Evolutionary conservation across 2,888 invertebrate species (phyloP).

Genomic region (Shargacucullia verbasci): DNA sequence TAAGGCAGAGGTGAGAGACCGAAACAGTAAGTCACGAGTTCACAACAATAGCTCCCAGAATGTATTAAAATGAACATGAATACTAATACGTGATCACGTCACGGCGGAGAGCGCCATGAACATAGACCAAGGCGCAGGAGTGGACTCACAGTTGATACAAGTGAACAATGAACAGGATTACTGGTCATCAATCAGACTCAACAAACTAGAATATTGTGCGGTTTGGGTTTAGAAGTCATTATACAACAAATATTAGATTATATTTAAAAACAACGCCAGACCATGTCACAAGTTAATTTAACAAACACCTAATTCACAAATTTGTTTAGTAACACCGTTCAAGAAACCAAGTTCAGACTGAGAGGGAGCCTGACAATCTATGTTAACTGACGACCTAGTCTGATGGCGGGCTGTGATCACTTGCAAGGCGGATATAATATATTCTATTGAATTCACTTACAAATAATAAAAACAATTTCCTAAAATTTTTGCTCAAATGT

Average conservation of each 20-base stretch:
- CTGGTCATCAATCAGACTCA: conserved; percentile 4
- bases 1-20: neutral
- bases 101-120: no score
- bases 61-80: neutral
- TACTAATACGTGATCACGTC: neutral
- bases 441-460: neutral
- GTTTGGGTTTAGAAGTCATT: conserved; percentile 5
- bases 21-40: neutral
- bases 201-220: neutral
- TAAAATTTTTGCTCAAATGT: neutral
- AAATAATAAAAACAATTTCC: neutral
- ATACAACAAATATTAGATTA: conserved; percentile 1
- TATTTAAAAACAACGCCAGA: neutral
- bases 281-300: conserved; percentile 2
- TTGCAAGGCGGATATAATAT: neutral
- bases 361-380: neutral
- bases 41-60: neutral
- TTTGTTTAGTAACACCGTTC: conserved; percentile 22
- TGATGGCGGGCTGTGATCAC: no score
- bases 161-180: no score
- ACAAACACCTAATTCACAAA: conserved; percentile 9
- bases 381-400: neutral
- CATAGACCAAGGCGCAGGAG: no score
- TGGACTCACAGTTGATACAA: no score
- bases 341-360: conserved; percentile 8